A percentile compares a stretch with the other conserved stretches of the same genome.
These are phyloP conservation scores for Cyrtodaria siliqua DNA, from an alignment of 2,888 invertebrate species.

Conservation along the genomic window DNA sequence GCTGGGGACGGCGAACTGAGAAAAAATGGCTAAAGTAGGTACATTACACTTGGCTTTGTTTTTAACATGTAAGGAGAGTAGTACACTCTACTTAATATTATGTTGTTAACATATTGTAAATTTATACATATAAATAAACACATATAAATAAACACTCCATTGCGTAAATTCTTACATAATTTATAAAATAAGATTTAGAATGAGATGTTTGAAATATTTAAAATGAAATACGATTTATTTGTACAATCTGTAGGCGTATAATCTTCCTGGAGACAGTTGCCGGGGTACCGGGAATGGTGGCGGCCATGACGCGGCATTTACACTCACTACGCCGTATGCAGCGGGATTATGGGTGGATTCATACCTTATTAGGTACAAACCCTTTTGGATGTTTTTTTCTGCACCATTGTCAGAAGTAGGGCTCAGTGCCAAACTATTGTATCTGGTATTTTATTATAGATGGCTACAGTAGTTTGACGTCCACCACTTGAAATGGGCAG, in stretches of 20 bases:
- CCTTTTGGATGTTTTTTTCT: background rate
- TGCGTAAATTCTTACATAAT: no score
- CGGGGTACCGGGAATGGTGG: conserved; percentile 85
- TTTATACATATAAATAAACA: no score
- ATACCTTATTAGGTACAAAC: conserved; percentile 82
- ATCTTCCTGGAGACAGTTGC: conserved; percentile 85
- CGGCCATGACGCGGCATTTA: conserved; percentile 85
- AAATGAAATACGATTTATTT: no score
- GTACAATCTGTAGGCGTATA: conserved; percentile 77
- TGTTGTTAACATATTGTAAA: no score
- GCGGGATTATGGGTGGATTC: conserved; percentile 85
- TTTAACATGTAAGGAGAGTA: no score
- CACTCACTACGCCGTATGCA: conserved; percentile 82
- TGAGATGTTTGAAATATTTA: no score
- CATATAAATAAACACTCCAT: no score
- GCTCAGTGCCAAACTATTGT: background rate
- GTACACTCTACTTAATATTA: no score
- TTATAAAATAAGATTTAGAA: no score
- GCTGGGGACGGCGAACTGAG: conserved; percentile 77
- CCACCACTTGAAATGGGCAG: no score
- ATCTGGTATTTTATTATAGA: background rate
- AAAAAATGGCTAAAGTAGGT: conserved; percentile 81
- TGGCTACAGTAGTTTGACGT: no score
- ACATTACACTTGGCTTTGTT: background rate
- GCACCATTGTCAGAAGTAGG: no score